Evolutionary conservation across 2,113 vertebrate species (phyloP).

Genomic region (Trematomus loennbergii): DNA sequence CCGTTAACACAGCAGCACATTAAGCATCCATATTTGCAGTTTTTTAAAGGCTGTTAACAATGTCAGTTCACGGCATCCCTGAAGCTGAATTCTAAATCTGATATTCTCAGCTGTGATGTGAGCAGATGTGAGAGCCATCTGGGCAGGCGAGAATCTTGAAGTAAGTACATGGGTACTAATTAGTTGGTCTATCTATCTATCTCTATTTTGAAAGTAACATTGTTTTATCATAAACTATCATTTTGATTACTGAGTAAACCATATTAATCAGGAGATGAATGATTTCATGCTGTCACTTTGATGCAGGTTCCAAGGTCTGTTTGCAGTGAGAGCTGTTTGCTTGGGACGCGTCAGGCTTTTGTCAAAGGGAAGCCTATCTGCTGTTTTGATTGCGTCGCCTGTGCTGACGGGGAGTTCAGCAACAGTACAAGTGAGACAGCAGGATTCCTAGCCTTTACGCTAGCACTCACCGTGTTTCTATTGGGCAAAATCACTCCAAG

Average conservation of each 20-base stretch:
- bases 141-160: constrained; percentile 72
- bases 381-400: constrained; percentile 85
- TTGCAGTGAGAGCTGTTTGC: constrained; percentile 83
- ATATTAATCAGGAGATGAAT: background rate
- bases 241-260: no score
- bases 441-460: constrained; percentile 65
- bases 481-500: constrained; percentile 65
- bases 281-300: constrained; percentile 6
- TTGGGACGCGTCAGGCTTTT: constrained; percentile 80
- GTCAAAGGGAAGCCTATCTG: constrained; percentile 83
- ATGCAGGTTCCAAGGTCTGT: constrained; percentile 80
- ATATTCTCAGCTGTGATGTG: constrained; percentile 63
- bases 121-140: constrained; percentile 69
- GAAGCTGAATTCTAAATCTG: background rate
- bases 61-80: background rate
- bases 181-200: background rate
- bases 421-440: constrained; percentile 85
- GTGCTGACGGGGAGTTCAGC: constrained; percentile 84
- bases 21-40: background rate
- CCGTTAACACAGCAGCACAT: background rate
- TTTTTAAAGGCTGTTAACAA: background rate
- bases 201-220: background rate
- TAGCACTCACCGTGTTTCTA: constrained; percentile 70
- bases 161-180: constrained; percentile 52
- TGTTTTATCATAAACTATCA: no score